A percentile compares a stretch with the other conserved stretches of the same genome.
Evolutionary conservation across 2,113 vertebrate genomes (phyloP).

Genomic region (Anhinga anhinga): DNA sequence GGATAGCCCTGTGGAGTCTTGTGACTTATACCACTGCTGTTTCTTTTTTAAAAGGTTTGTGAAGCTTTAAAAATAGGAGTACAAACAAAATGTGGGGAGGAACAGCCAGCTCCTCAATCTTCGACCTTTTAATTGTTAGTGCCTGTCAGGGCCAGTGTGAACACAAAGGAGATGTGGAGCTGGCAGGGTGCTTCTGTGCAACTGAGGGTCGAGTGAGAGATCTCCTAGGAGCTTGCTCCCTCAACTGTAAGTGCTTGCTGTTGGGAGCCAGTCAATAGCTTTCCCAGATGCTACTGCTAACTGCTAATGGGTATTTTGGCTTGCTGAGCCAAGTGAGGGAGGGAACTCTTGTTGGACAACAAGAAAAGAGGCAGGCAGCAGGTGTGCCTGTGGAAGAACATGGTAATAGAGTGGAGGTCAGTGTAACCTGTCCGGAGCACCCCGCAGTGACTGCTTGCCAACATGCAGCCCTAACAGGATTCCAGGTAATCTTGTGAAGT

Average conservation of each 20-base stretch:
- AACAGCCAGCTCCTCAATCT: neutral
- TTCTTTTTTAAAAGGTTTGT: conserved; percentile 4
- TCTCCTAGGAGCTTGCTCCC: neutral
- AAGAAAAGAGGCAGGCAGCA: neutral
- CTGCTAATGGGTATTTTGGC: neutral
- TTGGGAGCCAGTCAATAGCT: neutral
- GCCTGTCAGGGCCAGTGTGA: neutral
- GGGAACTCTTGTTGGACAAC: neutral
- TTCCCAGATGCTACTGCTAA: neutral
- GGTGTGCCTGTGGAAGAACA: neutral
- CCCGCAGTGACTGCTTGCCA: neutral
- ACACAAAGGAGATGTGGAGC: neutral
- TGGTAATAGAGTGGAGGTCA: neutral
- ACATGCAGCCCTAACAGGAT: neutral
- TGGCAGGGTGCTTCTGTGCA: neutral
- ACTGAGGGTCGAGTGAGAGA: neutral
- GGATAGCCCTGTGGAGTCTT: conserved; percentile 4
- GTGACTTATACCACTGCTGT: conserved; percentile 18
- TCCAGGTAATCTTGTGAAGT: conserved; percentile 7
- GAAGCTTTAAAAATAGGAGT: conserved; percentile 44
- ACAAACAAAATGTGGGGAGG: neutral
- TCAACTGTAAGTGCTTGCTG: neutral
- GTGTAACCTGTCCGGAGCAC: neutral
- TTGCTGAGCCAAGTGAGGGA: neutral
- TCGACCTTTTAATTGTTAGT: neutral